Evolutionary conservation across 2,888 invertebrate species (phyloP), one percentile per base, ranked within the genome.

Genomic region (Idaea aversata): DNA sequence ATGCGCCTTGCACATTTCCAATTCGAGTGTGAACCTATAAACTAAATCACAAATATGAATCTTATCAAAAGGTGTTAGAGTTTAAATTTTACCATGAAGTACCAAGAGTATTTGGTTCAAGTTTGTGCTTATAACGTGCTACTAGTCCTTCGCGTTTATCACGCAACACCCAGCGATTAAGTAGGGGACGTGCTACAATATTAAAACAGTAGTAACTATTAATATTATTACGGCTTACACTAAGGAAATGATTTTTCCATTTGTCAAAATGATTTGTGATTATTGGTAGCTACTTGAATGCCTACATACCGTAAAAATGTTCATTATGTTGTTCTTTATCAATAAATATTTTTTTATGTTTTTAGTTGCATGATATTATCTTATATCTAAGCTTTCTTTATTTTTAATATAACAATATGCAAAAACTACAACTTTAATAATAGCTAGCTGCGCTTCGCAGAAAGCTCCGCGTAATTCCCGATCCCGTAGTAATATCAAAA

Each of bases 131-230:
- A 87, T 90, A 86, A 82, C 85, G 82, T 76, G 86, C 88, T 87
- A 87, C 89, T 86, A 88, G 77, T 80, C 78, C 84, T 76, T 91
- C 82, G 93, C 92, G 93, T 93, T 93, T 91, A 89, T 88, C 93
- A 93, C 93, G 92, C 92, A 86, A 92, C 85, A 78, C 79, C 83
- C 79, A 83, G 82, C 88, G 89, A 90, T 88, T 89, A 88, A 87
- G 84, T 88, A 88, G 86, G 86, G 83, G 80, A 84, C 81, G 84
- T 83, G 83, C 88, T 86, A 84, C 85, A 84, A 84, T 84, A 86
- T 86, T 88, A 87, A 88, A 88, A 86, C 83, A 83, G 81, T 83
- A 78, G 78, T 80, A 76, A 72, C 81, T 77, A 80, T 81, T 81
- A 80, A 81, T 76, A 77, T 75, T 78, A 79, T 78, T 80, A 78